Conservation (phyloP, 53 echinoderm and acorn worm species). For the Antedon mediterranea region DNA sequence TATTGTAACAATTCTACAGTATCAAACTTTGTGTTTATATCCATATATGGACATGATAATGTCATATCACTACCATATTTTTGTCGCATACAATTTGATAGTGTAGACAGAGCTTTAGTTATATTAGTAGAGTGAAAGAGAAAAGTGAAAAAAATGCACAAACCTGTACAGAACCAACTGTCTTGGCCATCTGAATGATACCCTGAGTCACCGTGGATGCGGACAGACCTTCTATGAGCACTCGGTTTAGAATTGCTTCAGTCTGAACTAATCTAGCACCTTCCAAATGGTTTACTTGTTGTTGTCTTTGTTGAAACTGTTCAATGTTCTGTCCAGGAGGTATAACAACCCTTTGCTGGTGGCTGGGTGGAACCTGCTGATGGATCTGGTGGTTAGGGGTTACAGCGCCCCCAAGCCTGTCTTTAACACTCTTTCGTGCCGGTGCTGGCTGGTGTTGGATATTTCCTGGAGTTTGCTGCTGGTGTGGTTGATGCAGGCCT, state of each 20-base stretch:
- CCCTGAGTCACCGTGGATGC: slow-evolving; percentile 16
- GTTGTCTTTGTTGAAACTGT: not conserved
- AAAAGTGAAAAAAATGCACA: not conserved
- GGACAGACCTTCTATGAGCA: slow-evolving; percentile 36
- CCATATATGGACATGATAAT: no score
- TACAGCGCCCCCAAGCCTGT: not conserved
- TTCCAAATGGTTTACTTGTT: not conserved
- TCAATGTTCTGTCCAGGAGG: not conserved
- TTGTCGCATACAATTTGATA: no score
- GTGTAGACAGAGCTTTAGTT: no score
- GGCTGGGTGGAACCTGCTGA: not conserved
- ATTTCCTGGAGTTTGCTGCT: not conserved
- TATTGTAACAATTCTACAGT: no score
- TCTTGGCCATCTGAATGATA: slow-evolving; percentile 29
- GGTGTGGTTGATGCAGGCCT: not conserved
- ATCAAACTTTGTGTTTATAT: no score
- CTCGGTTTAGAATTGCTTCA: not conserved
- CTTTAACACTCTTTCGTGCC: not conserved
- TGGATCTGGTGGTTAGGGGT: not conserved
- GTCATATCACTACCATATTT: no score
- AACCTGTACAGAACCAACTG: slow-evolving; percentile 56
- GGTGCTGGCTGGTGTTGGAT: not conserved
- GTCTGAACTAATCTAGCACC: not conserved
- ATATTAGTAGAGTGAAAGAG: no score
- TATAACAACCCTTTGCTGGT: not conserved